Conservation (phyloP, 2,888 invertebrate species). For the Portevinia maculata region DNA sequence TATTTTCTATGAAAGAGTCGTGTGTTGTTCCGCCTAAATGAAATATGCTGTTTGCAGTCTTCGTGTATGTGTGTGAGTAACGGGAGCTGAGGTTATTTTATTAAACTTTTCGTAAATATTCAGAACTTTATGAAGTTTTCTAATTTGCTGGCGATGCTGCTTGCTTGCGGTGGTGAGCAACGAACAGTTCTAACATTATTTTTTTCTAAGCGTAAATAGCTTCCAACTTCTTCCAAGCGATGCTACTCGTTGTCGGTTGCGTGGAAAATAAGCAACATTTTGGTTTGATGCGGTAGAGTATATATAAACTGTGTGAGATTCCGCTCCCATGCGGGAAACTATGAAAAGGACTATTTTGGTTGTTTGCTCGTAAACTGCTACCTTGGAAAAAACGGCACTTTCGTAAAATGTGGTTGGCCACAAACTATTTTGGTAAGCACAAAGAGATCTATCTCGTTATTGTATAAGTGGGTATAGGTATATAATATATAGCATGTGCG, state of each 20-base stretch:
- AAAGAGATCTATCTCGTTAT: not conserved
- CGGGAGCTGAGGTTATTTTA: constrained; percentile 26
- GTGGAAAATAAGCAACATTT: constrained; percentile 16
- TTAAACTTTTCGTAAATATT: constrained; percentile 63
- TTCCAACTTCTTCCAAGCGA: too few relatives aligned
- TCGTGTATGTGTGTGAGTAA: constrained; percentile 7
- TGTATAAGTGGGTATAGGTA: not conserved
- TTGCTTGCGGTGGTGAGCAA: constrained; percentile 14
- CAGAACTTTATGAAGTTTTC: constrained; percentile 68
- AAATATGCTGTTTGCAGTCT: constrained; percentile 37
- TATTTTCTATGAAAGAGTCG: not conserved
- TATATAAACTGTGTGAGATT: constrained; percentile 21
- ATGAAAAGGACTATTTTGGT: constrained; percentile 12
- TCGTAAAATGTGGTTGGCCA: not conserved
- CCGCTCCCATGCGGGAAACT: constrained; percentile 9
- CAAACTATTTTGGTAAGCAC: constrained; percentile 31
- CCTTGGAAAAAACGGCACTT: not conserved
- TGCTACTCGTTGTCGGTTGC: constrained; percentile 1
- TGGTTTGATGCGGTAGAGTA: constrained; percentile 5
- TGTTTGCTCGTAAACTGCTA: constrained; percentile 8
- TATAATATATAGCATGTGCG: too few relatives aligned
- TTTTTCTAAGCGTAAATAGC: not conserved
- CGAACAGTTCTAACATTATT: not conserved
- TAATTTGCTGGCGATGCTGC: constrained; percentile 30
- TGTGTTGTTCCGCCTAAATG: not conserved